Evolutionary conservation across 2,888 invertebrate genomes (phyloP), one percentile per base, ranked within the genome.

Genomic region (Apamea anceps): DNA sequence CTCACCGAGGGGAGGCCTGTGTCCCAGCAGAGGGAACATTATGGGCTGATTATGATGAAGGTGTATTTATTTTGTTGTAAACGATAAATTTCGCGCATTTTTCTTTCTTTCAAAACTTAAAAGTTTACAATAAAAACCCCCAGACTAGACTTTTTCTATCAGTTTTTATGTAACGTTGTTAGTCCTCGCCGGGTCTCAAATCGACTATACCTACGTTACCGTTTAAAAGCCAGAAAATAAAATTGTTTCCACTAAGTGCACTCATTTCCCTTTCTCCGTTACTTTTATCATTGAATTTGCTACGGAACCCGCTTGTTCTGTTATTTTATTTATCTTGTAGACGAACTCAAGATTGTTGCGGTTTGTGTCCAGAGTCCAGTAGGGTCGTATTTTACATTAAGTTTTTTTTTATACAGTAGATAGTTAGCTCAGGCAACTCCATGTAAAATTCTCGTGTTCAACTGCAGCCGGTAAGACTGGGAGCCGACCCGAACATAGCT

Each of bases 211-310:
- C n/a, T n/a, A 83, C 63, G 79, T 89, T 86, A 86, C 60, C 67
- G 85, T 88, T 88, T 88, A 89, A 88, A 85, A 89, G 82, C 76
- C 75, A 87, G 88, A 85, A 90, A 90, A 90, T 90, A 87, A 90
- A 89, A 90, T 90, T 90, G 85, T 88, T 84, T 71, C 75, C 32
- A 28, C 78, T 84, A 88, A 90, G 89, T 88, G 90, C 88, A 84
- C 84, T 90, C 86, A 88, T 90, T 87, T 88, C 83, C 88, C 81
- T 86, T 68, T 74, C 86, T 82, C 73, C 10, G 71, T 62, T 72
- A 73, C 75, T 82, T 80, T 77, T 54, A 79, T 72, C 86, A 82
- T 88, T 90, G 87, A 90, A 82, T 91, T 88, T 88, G 85, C 75
- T 88, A 70, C 88, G 77, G 84, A 81, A 79, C 81, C 70, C 72